A percentile compares a stretch with the other conserved stretches of the same genome.
Evolutionary conservation across 2,797 vertebrate genomes (phyloP).

Genomic region (Peromyscus aztecus): DNA sequence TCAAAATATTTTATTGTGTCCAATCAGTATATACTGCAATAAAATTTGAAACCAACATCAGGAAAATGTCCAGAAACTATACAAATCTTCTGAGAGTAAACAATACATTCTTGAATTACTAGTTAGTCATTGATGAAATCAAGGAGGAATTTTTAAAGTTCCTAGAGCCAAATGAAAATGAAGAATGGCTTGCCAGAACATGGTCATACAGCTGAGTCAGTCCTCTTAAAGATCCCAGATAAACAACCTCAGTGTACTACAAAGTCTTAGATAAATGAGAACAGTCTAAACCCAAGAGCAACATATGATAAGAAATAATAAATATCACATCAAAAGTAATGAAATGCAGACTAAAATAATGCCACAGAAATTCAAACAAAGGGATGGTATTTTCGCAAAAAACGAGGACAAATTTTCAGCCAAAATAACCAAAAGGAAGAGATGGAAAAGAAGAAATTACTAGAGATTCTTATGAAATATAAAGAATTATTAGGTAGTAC

Average conservation of each 20-base stretch:
- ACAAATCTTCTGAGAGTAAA: neutral
- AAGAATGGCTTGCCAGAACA: neutral
- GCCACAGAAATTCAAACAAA: neutral
- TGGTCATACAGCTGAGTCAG: neutral
- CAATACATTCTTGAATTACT: neutral
- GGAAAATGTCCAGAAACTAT: neutral
- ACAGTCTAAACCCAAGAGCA: neutral
- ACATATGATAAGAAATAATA: neutral
- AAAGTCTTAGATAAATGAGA: neutral
- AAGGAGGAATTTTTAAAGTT: neutral
- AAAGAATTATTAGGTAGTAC: neutral
- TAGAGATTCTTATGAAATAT: neutral
- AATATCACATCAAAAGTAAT: neutral
- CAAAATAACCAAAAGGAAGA: neutral
- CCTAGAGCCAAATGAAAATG: neutral
- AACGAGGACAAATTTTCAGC: neutral
- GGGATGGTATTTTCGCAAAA: neutral
- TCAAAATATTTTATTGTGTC: neutral
- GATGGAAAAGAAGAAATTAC: neutral
- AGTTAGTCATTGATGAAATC: neutral
- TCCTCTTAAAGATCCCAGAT: neutral
- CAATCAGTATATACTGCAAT: neutral
- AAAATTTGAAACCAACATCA: neutral
- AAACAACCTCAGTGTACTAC: neutral
- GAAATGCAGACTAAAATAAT: neutral